Percentiles rank a stretch among this genome's conserved stretches.
Conservation (phyloP, 2,888 invertebrate genomes). For the Leistus spinibarbis region DNA sequence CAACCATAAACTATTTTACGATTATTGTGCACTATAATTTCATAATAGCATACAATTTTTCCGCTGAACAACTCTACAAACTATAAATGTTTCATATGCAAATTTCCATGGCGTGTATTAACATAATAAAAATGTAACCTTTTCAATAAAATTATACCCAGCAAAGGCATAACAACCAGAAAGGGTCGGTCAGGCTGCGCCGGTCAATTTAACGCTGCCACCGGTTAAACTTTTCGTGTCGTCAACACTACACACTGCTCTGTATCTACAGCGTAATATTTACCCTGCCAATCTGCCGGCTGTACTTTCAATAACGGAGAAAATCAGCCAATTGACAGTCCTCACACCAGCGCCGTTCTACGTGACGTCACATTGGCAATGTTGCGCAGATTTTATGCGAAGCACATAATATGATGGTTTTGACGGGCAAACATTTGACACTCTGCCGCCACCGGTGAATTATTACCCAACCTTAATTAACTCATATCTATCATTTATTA, state of each 20-base stretch:
- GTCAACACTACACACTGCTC: neutral
- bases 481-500: too few species aligned
- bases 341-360: conserved; percentile 47
- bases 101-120: neutral
- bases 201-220: neutral
- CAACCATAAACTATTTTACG: neutral
- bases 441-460: neutral
- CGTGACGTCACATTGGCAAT: neutral
- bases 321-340: conserved; percentile 56
- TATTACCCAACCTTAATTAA: neutral
- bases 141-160: neutral
- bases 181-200: neutral
- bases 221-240: neutral
- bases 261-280: conserved; percentile 37
- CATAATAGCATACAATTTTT: neutral
- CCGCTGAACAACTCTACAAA: neutral
- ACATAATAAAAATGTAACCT: neutral
- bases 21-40: neutral
- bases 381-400: neutral
- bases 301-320: conserved; percentile 54
- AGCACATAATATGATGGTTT: neutral
- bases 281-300: conserved; percentile 47
- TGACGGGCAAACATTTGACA: neutral
- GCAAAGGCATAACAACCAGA: neutral
- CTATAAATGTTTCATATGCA: neutral